These are phyloP conservation scores for Tridacna crocea DNA, from an alignment of 2,888 invertebrate species.

Conservation along the genomic window DNA sequence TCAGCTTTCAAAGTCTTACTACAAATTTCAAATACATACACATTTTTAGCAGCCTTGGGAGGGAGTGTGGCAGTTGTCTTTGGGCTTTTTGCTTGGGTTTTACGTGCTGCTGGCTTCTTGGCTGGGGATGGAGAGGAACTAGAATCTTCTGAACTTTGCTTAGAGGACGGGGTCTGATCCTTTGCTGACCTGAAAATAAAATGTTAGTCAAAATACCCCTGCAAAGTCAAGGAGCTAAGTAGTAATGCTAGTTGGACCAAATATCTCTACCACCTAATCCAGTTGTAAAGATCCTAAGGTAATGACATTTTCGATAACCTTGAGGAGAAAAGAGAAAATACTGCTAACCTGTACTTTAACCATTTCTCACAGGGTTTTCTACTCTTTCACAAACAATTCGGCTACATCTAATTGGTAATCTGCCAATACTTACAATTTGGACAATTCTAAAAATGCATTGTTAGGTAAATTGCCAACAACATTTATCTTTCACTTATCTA, in stretches of 20 bases:
- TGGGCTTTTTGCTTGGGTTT: constrained; percentile 30
- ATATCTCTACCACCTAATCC: too few species aligned
- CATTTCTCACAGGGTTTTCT: neutral
- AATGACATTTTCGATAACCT: neutral
- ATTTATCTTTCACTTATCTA: neutral
- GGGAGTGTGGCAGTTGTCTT: constrained; percentile 49
- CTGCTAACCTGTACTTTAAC: neutral
- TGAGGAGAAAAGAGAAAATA: neutral
- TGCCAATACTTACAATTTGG: neutral
- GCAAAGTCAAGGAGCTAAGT: too few species aligned
- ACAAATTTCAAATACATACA: constrained; percentile 28
- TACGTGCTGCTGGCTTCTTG: constrained; percentile 34
- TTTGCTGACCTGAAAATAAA: constrained; percentile 2
- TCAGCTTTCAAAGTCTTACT: too few species aligned
- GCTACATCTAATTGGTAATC: too few species aligned
- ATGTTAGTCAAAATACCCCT: too few species aligned
- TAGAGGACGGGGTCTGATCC: constrained; percentile 19
- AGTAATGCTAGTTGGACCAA: too few species aligned
- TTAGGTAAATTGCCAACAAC: neutral
- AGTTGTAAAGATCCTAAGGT: neutral
- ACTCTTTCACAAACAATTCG: neutral
- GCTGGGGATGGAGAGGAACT: constrained; percentile 46
- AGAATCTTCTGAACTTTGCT: constrained; percentile 34
- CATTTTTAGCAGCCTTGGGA: constrained; percentile 41
- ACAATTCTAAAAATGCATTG: neutral